Base-by-base conservation (phyloP, 2,797 vertebrate genomes). In the Aldrovandia affinis region DNA sequence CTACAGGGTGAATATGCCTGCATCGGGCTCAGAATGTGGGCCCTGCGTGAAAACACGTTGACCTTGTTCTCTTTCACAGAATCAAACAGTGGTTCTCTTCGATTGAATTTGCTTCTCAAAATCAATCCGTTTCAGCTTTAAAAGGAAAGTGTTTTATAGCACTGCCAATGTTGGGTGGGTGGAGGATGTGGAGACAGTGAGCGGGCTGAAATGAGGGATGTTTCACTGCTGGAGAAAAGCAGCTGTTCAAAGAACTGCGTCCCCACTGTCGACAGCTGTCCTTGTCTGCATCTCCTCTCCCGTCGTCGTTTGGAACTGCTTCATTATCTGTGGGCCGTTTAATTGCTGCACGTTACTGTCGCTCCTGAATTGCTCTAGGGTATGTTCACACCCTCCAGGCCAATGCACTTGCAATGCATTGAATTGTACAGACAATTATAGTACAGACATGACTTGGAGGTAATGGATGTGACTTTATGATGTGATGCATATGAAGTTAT, bases 1-100 rank as follows among this genome's bases (percentile, higher is more conserved):
- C 36, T 9, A 73, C 39, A 42, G 68, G 39, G 20, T 25, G 39
- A 75, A 39, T 25, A 44, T 42, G 70, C 39, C 70, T 25, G 39
- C 22, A 44, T 75, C 22, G 25, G 18, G 3, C 42, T 44, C 22
- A 47, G 25, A 75, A 44, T 47, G 25, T 4, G 2, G 39, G 36
- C 36, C 42, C 2, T 30, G 6, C 0, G 39, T 18, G 9, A 75
- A 75, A 75, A 47, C 36, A 44, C 25, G 22, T 4, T 44, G 39
- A 75, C 70, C 70, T 75, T 75, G 70, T 75, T 25, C 36, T 22
- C n/a, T 42, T 70, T 39, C 70, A 36, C 65, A 75, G 70, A 70
- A 22, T n/a, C 39, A 44, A 20, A 22, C n/a, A 18, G 70, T 47
- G 70, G 39, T n/a, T 44, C 70, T 42, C 70, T 28, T 57, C 20